phyloP scores from a whole-genome alignment of 2,797 vertebrate genomes.

The Merluccius polli region DNA sequence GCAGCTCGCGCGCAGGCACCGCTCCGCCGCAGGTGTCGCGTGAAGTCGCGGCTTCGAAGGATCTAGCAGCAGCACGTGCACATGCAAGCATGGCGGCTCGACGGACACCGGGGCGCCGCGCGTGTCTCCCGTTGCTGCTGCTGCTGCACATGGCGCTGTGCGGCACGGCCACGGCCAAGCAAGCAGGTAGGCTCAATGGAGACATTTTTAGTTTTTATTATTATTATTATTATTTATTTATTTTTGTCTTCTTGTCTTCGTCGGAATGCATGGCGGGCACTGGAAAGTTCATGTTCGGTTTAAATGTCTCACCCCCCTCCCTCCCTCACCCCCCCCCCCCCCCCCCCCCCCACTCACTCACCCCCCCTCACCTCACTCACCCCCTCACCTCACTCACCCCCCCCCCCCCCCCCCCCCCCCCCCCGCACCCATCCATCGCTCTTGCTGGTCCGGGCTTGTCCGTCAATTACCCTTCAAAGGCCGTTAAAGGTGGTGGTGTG shows the following conservation, averaged over 20 bases:
- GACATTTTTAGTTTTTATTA: too few relatives aligned
- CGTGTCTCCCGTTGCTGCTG: slow-evolving; percentile 42
- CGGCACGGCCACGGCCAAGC: slow-evolving; percentile 17
- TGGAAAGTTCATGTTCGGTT: neutral
- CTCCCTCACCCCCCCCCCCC: too few relatives aligned
- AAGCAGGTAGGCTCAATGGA: slow-evolving; percentile 55
- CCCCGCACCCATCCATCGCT: neutral
- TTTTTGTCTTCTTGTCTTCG: neutral
- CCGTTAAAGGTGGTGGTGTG: too few relatives aligned
- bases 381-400: too few relatives aligned
- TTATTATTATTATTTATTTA: too few relatives aligned
- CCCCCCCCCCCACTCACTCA: too few relatives aligned
- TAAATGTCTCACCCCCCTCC: neutral
- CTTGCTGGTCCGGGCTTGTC: neutral
- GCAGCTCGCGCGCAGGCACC: slow-evolving; percentile 11
- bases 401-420: too few relatives aligned
- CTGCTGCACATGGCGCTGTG: slow-evolving; percentile 19
- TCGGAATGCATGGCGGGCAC: neutral
- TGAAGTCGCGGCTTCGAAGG: slow-evolving; percentile 14
- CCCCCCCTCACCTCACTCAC: too few relatives aligned
- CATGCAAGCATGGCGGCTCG: slow-evolving; percentile 44
- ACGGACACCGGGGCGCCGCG: slow-evolving; percentile 35
- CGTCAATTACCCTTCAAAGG: neutral
- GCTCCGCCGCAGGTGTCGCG: slow-evolving; percentile 41
- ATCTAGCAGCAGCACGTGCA: slow-evolving; percentile 2